These are phyloP conservation scores for Drosophila nasuta DNA, from an alignment of 1,140 invertebrate species.

Conservation along the genomic window DNA sequence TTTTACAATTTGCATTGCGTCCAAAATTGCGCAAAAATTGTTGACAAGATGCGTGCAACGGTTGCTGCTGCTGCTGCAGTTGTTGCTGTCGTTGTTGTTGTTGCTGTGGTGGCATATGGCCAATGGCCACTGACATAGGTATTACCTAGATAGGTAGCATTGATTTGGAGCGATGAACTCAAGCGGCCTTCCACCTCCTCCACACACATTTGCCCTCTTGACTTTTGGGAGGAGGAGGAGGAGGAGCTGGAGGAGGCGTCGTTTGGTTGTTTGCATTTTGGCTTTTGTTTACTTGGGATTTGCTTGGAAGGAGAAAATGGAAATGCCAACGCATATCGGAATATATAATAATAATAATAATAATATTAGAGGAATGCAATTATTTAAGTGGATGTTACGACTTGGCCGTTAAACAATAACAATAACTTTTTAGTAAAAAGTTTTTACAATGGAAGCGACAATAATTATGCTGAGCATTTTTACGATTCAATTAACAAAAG, in stretches of 20 bases:
- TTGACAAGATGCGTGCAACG: slow-evolving; percentile 48
- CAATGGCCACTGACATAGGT: slow-evolving; percentile 20
- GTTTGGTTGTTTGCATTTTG: slow-evolving; percentile 31
- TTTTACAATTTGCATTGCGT: slow-evolving; percentile 44
- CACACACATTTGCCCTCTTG: slow-evolving; percentile 13
- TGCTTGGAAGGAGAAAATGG: slow-evolving; percentile 51
- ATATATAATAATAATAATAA: slow-evolving; percentile 3
- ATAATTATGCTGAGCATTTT: slow-evolving; percentile 74
- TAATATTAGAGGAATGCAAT: slow-evolving; percentile 39
- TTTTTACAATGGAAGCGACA: slow-evolving; percentile 44
- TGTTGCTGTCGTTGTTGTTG: slow-evolving; percentile 8
- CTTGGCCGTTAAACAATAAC: slow-evolving; percentile 22
- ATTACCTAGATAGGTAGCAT: slow-evolving; percentile 52
- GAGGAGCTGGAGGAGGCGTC: not conserved
- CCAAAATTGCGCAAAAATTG: slow-evolving; percentile 44
- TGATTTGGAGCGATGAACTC: slow-evolving; percentile 84
- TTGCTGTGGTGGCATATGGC: not conserved
- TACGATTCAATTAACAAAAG: slow-evolving; percentile 72
- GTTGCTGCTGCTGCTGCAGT: slow-evolving; percentile 10
- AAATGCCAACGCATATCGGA: slow-evolving; percentile 44
- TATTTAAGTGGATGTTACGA: slow-evolving; percentile 63
- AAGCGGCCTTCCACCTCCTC: slow-evolving; percentile 36
- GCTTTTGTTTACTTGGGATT: slow-evolving; percentile 54
- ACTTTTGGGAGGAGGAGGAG: no score
- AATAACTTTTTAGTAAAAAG: no score